Evolutionary conservation across 2,888 invertebrate genomes (phyloP), one percentile per base, ranked within the genome.

Genomic region (Erpobdella octoculata): DNA sequence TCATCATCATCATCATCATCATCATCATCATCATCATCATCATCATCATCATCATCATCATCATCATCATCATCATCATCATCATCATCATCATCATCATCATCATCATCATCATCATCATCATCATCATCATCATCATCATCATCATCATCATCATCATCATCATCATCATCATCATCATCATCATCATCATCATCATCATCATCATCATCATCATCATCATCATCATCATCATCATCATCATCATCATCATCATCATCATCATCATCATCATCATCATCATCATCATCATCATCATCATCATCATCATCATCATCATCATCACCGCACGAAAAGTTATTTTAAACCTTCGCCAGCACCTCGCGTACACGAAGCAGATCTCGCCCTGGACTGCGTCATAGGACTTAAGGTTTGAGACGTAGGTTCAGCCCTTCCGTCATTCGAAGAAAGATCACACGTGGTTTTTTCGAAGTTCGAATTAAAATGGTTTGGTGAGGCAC

Each of bases 101-200:
- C 65, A 65, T 65, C 65, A 37, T 46, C 18, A 41, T 12, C 38
- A 35, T 65, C 38, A 35, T 65, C 65, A 65, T 46, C 18, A 41
- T 12, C 38, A 35, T 65, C 38, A 35, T 65, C 65, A 65, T 65
- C 65, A 37, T 65, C 37, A 37, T 37, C 38, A 35, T 65, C 38
- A 35, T 65, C 65, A 65, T 65, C 65, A 37, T 65, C 37, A 37
- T 37, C 38, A 35, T 65, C 38, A 35, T 46, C 18, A 41, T 12
- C 38, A 35, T 65, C 38, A 35, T 65, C 65, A 65, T 65, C 65
- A 37, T 65, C 37, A 37, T 37, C 38, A 35, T 65, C 38, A 35
- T 65, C 65, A 65, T 65, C 65, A 37, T 65, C 37, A 37, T 37
- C 38, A 35, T 65, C 38, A 35, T 65, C 65, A 65, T 65, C 65